These are phyloP conservation scores for Oscheius onirici DNA, from an alignment of 2,888 invertebrate genomes.

Conservation along the genomic window DNA sequence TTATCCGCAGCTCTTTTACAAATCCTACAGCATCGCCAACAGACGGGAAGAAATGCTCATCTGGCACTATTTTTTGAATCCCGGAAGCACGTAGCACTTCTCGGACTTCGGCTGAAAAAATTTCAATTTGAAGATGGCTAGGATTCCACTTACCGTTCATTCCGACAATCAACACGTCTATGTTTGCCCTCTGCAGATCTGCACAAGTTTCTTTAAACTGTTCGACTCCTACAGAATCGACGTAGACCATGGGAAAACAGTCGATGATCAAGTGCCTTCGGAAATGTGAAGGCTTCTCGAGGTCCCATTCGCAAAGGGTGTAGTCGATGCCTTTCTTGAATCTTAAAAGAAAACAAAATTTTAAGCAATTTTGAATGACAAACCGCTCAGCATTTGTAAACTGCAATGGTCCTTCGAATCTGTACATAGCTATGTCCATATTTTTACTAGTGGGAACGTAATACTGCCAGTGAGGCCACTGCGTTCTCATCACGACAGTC, in stretches of 20 bases:
- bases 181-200: neutral
- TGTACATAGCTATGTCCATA: slow-evolving; percentile 12
- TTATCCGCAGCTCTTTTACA: slow-evolving; percentile 1
- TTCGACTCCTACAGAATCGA: slow-evolving; percentile 62
- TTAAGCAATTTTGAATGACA: neutral
- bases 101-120: slow-evolving; percentile 9
- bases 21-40: slow-evolving; percentile 21
- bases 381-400: slow-evolving; percentile 29
- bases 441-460: slow-evolving; percentile 2
- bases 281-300: slow-evolving; percentile 4
- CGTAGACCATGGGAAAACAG: slow-evolving; percentile 54
- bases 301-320: neutral
- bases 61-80: neutral
- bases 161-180: neutral
- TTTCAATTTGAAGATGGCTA: too few species aligned
- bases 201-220: slow-evolving; percentile 41
- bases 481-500: slow-evolving; percentile 69
- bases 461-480: slow-evolving; percentile 43
- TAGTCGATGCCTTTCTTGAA: slow-evolving; percentile 11
- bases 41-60: slow-evolving; percentile 15
- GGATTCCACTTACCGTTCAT: neutral
- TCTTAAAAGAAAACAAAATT: neutral
- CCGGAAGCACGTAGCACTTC: neutral
- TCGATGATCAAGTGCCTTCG: slow-evolving; percentile 45
- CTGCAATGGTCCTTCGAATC: slow-evolving; percentile 23